Evolutionary conservation across 2,797 vertebrate species (phyloP).

Genomic region (Channa striata): DNA sequence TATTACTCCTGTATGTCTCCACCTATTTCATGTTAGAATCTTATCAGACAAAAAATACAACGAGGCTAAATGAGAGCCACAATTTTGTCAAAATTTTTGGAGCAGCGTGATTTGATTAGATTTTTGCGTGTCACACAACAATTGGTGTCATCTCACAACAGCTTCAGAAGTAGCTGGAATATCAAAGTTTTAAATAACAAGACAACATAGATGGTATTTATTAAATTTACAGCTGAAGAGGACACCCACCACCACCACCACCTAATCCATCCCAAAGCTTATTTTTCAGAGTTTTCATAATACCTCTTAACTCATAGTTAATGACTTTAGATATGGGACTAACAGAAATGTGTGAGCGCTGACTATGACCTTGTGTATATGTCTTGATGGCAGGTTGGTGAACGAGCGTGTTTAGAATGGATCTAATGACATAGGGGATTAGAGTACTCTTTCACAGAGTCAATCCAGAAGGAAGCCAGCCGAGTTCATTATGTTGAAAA

Average conservation of each 20-base stretch:
- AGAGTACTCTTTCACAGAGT: constrained; percentile 69
- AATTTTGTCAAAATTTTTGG: too few relatives aligned
- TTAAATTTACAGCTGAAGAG: not conserved
- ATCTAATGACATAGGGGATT: constrained; percentile 68
- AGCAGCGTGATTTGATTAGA: not conserved
- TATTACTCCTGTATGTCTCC: too few relatives aligned
- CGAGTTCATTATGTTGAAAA: constrained; percentile 85
- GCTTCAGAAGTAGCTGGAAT: not conserved
- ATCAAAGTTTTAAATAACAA: not conserved
- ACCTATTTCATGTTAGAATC: too few relatives aligned
- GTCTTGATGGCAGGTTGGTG: constrained; percentile 55
- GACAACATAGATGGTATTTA: not conserved
- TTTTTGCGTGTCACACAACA: not conserved
- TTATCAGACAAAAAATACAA: too few relatives aligned
- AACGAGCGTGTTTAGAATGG: constrained; percentile 34
- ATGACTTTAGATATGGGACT: constrained; percentile 38
- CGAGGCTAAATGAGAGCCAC: too few relatives aligned
- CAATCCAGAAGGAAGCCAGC: constrained; percentile 79
- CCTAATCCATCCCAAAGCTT: not conserved
- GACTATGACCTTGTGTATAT: constrained; percentile 44
- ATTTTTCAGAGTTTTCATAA: not conserved
- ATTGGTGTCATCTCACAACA: not conserved
- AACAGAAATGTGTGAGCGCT: constrained; percentile 27
- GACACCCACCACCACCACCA: not conserved
- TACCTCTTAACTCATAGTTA: constrained; percentile 16